phyloP scores from a whole-genome alignment of 2,113 vertebrate species.

The Eudyptes chrysolophus region DNA sequence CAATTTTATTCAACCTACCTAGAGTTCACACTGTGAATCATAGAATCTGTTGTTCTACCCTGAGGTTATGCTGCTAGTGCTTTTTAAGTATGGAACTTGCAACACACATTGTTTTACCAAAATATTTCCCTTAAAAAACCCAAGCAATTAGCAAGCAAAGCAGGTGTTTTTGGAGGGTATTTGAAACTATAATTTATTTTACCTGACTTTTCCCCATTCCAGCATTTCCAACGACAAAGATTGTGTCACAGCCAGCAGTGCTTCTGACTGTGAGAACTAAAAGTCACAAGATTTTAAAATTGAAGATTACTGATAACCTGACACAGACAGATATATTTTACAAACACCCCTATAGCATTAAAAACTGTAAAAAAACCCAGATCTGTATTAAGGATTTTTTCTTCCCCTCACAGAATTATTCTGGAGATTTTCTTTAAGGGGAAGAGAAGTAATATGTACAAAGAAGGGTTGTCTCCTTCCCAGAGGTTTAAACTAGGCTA shows the following conservation, averaged over 20 bases:
- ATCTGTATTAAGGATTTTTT: not conserved
- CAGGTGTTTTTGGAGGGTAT: not conserved
- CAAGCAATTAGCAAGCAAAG: not conserved
- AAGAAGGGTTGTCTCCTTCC: not conserved
- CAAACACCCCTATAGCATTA: not conserved
- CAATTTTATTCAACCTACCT: not conserved
- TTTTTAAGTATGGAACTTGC: not conserved
- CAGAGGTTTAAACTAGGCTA: not conserved
- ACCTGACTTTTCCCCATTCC: slow-evolving; percentile 80
- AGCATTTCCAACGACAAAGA: slow-evolving; percentile 79
- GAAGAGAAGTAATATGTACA: not conserved
- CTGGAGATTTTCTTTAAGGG: not conserved
- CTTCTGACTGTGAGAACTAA: slow-evolving; percentile 78
- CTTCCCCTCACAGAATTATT: not conserved
- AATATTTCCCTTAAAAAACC: not conserved
- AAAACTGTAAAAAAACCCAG: not conserved
- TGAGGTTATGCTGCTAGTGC: not conserved
- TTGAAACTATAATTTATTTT: not conserved
- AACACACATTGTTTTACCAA: not conserved
- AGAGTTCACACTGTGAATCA: not conserved
- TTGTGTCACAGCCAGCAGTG: slow-evolving; percentile 74
- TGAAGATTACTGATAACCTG: not conserved
- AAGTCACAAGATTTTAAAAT: not conserved
- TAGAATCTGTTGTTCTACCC: not conserved
- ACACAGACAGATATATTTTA: not conserved